These are phyloP conservation scores for Pedicia rivosa DNA, from an alignment of 2,888 invertebrate genomes.

Conservation along the genomic window DNA sequence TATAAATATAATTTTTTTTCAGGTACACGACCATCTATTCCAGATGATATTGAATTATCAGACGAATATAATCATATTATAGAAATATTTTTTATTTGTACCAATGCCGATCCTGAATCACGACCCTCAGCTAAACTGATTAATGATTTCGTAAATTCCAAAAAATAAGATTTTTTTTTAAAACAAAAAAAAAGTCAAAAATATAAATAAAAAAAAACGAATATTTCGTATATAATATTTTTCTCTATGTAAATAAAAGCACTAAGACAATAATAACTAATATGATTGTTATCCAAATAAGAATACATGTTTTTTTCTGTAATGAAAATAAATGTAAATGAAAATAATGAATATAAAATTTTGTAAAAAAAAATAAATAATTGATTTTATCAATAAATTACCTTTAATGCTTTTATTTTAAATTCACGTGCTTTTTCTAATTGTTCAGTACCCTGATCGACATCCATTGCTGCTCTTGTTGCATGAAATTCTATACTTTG, in stretches of 20 bases:
- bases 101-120: conserved; percentile 37
- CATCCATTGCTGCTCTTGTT: conserved; percentile 24
- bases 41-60: conserved; percentile 39
- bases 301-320: conserved; percentile 13
- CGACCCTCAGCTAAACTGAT: conserved; percentile 41
- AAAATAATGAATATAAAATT: not conserved
- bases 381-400: conserved; percentile 7
- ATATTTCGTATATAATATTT: too few relatives aligned
- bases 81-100: conserved; percentile 54
- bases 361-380: too few relatives aligned
- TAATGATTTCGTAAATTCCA: too few relatives aligned
- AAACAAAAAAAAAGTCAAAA: too few relatives aligned
- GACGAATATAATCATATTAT: conserved; percentile 45
- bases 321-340: conserved; percentile 4
- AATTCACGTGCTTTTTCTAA: conserved; percentile 16
- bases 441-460: conserved; percentile 27
- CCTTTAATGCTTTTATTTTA: conserved; percentile 17
- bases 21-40: conserved; percentile 58
- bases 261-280: conserved; percentile 9
- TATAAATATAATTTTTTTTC: conserved; percentile 28
- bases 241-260: too few relatives aligned
- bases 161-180: too few relatives aligned
- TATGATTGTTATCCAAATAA: conserved; percentile 11
- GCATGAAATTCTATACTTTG: conserved; percentile 30
- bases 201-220: too few relatives aligned